phyloP scores from a whole-genome alignment of 2,797 vertebrate genomes.

The Cichlasoma orientale region DNA sequence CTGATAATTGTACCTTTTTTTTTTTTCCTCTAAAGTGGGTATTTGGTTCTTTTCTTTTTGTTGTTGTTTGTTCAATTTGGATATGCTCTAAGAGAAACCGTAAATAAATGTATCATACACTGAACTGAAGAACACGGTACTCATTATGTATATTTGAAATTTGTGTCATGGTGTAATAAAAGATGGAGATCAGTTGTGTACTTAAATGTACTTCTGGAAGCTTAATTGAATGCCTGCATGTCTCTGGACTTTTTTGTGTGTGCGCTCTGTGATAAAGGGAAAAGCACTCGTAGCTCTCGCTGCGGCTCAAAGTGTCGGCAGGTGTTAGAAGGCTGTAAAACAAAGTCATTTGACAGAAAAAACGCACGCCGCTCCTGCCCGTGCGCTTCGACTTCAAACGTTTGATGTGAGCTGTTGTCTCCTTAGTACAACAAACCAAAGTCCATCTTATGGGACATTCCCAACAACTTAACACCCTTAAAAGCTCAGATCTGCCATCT shows the following conservation, averaged over 20 bases:
- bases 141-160: conserved; percentile 98
- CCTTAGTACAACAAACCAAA: conserved; percentile 67
- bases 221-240: conserved; percentile 1
- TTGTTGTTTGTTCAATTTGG: conserved; percentile 76
- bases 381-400: background rate
- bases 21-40: conserved; percentile 80
- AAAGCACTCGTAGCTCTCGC: background rate
- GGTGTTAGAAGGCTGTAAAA: conserved; percentile 74
- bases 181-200: conserved; percentile 90
- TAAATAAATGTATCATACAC: conserved; percentile 95
- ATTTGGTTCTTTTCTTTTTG: conserved; percentile 64
- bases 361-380: conserved; percentile 18
- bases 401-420: conserved; percentile 67
- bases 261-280: background rate
- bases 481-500: conserved; percentile 21
- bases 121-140: conserved; percentile 88
- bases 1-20: conserved; percentile 66
- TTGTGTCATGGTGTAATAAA: conserved; percentile 97
- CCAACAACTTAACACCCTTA: conserved; percentile 28
- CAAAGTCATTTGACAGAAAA: conserved; percentile 43
- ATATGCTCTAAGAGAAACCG: conserved; percentile 80
- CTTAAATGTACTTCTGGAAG: conserved; percentile 80
- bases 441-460: conserved; percentile 74
- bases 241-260: background rate
- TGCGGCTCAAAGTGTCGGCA: conserved; percentile 56